A percentile compares a stretch with the other conserved stretches of the same genome.
phyloP scores from a whole-genome alignment of 2,797 vertebrate species.

The Morelia viridis region DNA sequence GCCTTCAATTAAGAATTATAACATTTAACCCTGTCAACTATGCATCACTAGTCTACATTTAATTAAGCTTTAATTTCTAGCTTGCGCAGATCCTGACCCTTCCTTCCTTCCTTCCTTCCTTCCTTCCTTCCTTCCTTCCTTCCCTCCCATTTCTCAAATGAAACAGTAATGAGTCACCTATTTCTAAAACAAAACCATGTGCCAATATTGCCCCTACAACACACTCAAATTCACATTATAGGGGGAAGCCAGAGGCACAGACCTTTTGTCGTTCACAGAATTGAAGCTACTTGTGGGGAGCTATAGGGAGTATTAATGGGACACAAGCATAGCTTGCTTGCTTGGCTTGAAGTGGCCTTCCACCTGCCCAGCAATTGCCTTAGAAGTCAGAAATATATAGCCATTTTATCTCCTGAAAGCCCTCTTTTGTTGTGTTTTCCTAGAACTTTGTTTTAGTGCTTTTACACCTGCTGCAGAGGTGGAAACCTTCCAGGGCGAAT shows the following conservation, averaged over 20 bases:
- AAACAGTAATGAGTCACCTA: slow-evolving; percentile 5
- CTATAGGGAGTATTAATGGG: not conserved
- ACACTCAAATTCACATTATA: not conserved
- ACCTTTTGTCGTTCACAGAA: not conserved
- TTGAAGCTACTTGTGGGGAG: not conserved
- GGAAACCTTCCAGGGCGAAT: too few relatives aligned
- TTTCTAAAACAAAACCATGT: not conserved
- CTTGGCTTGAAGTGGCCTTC: too few relatives aligned
- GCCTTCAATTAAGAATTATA: too few relatives aligned
- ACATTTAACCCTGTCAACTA: too few relatives aligned
- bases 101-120: too few relatives aligned
- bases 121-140: too few relatives aligned
- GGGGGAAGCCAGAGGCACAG: not conserved
- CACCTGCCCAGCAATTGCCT: not conserved
- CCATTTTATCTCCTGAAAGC: slow-evolving; percentile 12
- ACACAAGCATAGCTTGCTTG: not conserved
- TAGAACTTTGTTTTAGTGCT: too few relatives aligned
- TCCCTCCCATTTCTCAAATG: not conserved
- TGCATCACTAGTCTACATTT: too few relatives aligned
- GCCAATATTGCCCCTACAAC: not conserved
- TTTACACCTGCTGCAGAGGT: too few relatives aligned
- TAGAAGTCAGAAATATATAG: slow-evolving; percentile 12
- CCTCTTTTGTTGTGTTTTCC: too few relatives aligned
- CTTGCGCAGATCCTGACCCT: too few relatives aligned
- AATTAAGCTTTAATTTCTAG: too few relatives aligned